Conservation (phyloP, 2,888 invertebrate genomes). For the Hyposoter dolosus region DNA sequence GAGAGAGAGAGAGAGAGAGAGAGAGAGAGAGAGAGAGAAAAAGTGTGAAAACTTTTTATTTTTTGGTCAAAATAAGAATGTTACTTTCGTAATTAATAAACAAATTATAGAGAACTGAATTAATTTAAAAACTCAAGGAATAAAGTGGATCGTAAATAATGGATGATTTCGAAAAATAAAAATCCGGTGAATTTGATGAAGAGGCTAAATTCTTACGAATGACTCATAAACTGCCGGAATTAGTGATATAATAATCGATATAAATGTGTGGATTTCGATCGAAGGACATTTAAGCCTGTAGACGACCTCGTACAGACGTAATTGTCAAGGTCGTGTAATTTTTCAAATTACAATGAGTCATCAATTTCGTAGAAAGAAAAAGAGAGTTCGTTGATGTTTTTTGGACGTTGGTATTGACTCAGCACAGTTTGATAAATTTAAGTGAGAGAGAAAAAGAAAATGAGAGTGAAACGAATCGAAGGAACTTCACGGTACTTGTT, state of each 20-base stretch:
- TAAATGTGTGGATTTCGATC: background rate
- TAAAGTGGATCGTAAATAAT: background rate
- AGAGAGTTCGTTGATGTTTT: background rate
- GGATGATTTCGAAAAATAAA: background rate
- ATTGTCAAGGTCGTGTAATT: slow-evolving; percentile 52
- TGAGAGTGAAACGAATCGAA: slow-evolving; percentile 14
- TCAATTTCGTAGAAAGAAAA: slow-evolving; percentile 8
- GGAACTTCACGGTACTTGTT: background rate
- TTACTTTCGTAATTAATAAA: background rate
- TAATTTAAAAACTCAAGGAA: background rate
- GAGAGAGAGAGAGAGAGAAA: background rate
- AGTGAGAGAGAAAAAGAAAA: background rate
- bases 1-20: background rate
- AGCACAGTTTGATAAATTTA: background rate
- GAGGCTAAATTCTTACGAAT: background rate
- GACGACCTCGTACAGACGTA: background rate
- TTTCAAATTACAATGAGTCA: slow-evolving; percentile 27
- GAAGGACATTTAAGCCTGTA: slow-evolving; percentile 1
- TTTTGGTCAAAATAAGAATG: background rate
- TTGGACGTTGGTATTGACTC: background rate
- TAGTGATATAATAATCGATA: slow-evolving; percentile 10
- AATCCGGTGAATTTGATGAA: background rate
- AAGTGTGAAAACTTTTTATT: background rate
- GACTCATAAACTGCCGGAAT: slow-evolving; percentile 14
- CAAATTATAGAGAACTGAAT: background rate